phyloP scores from a whole-genome alignment of 2,888 invertebrate genomes.

The Lithosia quadra region DNA sequence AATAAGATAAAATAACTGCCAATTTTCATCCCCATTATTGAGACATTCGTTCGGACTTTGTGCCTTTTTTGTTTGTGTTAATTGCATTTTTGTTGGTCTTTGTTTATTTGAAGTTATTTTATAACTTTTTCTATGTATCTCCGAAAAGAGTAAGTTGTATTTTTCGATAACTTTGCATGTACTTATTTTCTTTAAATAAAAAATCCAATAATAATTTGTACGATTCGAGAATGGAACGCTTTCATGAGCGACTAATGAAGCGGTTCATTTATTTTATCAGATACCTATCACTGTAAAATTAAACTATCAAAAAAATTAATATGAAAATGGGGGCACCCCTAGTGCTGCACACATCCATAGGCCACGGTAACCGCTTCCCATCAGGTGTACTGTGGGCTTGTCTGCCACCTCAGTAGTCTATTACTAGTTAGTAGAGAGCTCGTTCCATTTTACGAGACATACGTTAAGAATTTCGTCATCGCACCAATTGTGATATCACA shows the following conservation, averaged over 20 bases:
- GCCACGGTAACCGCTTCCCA: no score
- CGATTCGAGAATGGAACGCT: no score
- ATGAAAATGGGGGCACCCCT: not conserved
- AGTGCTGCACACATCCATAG: no score
- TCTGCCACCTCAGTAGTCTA: not conserved
- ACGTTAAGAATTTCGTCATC: slow-evolving; percentile 10
- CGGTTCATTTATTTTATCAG: no score
- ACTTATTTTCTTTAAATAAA: not conserved
- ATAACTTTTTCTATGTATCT: not conserved
- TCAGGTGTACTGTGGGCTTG: no score
- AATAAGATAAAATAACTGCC: slow-evolving; percentile 40
- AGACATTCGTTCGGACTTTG: slow-evolving; percentile 28
- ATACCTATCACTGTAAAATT: not conserved
- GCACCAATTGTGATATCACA: slow-evolving; percentile 48
- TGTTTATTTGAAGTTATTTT: not conserved
- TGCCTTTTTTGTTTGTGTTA: slow-evolving; percentile 8
- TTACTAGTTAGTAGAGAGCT: not conserved
- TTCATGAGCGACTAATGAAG: no score
- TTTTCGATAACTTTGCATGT: not conserved
- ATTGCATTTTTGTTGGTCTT: not conserved
- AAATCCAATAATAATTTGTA: no score
- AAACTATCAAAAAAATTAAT: not conserved
- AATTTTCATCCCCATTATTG: slow-evolving; percentile 41
- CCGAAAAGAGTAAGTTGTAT: not conserved
- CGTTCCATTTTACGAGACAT: slow-evolving; percentile 11